A percentile compares a stretch with the other conserved stretches of the same genome.
phyloP scores from a whole-genome alignment of 2,888 invertebrate genomes.

The Hoplodrina blanda region DNA sequence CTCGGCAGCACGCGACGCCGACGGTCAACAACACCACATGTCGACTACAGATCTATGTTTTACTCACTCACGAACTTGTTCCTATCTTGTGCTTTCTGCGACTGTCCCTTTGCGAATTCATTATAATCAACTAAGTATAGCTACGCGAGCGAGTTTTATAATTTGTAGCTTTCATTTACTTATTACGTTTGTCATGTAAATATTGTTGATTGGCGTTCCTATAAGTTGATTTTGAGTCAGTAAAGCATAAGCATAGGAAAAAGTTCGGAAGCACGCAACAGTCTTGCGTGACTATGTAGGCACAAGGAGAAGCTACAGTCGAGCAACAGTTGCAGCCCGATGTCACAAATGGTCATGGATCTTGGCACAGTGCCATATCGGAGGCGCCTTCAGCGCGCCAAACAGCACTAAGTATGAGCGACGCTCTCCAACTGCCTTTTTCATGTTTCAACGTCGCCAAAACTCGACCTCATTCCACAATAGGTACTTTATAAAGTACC shows the following conservation, averaged over 20 bases:
- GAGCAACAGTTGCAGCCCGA: slow-evolving; percentile 63
- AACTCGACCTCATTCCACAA: slow-evolving; percentile 25
- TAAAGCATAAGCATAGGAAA: slow-evolving; percentile 48
- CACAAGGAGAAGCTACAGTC: slow-evolving; percentile 52
- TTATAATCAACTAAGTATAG: slow-evolving; percentile 63
- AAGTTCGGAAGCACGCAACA: slow-evolving; percentile 53
- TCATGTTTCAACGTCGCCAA: slow-evolving; percentile 33
- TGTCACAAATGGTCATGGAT: slow-evolving; percentile 53
- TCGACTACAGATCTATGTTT: slow-evolving; percentile 22
- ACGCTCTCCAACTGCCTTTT: slow-evolving; percentile 38
- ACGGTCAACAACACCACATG: slow-evolving; percentile 44
- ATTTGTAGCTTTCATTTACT: slow-evolving; percentile 32
- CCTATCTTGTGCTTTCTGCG: slow-evolving; percentile 74
- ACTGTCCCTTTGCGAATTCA: slow-evolving; percentile 80
- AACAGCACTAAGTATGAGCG: slow-evolving; percentile 39
- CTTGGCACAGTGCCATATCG: slow-evolving; percentile 60
- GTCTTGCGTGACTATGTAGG: slow-evolving; percentile 28
- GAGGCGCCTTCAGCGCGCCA: slow-evolving; percentile 42
- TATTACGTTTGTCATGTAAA: slow-evolving; percentile 14
- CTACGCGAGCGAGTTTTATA: slow-evolving; percentile 76
- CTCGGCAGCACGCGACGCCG: slow-evolving; percentile 50
- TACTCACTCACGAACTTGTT: slow-evolving; percentile 43
- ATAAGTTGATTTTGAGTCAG: slow-evolving; percentile 23
- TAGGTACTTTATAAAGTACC: slow-evolving; percentile 8
- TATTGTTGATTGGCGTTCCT: slow-evolving; percentile 21